These are phyloP conservation scores for Lycodopsis pacificus DNA, from an alignment of 2,797 vertebrate species.

Conservation along the genomic window DNA sequence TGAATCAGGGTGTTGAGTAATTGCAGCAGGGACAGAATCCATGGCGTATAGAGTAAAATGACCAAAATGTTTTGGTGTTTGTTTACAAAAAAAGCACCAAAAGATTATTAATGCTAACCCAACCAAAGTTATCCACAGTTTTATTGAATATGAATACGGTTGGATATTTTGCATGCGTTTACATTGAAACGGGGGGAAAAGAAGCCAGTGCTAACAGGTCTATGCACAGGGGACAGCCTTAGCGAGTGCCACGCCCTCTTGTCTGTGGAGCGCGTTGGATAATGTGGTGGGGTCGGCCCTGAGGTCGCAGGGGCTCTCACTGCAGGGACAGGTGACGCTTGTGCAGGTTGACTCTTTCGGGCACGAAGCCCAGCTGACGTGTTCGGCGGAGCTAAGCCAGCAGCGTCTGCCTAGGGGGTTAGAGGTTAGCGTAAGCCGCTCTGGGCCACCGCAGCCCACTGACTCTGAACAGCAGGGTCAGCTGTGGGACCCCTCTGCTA, in stretches of 20 bases:
- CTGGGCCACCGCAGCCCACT: slow-evolving; percentile 64
- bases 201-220: slow-evolving; percentile 8
- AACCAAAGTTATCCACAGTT: background rate
- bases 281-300: slow-evolving; percentile 56
- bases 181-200: background rate
- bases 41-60: background rate
- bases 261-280: slow-evolving; percentile 55
- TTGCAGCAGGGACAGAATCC: background rate
- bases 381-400: slow-evolving; percentile 58
- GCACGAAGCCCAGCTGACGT: slow-evolving; percentile 63
- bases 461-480: slow-evolving; percentile 64
- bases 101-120: background rate
- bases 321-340: slow-evolving; percentile 51
- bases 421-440: slow-evolving; percentile 69
- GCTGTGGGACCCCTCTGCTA: slow-evolving; percentile 32
- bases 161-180: background rate
- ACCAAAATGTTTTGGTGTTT: background rate
- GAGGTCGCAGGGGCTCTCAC: slow-evolving; percentile 49
- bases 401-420: slow-evolving; percentile 51
- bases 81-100: background rate
- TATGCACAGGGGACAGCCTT: background rate
- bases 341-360: slow-evolving; percentile 52
- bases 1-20: background rate
- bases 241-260: slow-evolving; percentile 28
- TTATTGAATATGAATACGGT: background rate